A percentile compares a stretch with the other conserved stretches of the same genome.
Conservation (phyloP, 2,113 vertebrate species). For the Pomatorhinus ruficollis region DNA sequence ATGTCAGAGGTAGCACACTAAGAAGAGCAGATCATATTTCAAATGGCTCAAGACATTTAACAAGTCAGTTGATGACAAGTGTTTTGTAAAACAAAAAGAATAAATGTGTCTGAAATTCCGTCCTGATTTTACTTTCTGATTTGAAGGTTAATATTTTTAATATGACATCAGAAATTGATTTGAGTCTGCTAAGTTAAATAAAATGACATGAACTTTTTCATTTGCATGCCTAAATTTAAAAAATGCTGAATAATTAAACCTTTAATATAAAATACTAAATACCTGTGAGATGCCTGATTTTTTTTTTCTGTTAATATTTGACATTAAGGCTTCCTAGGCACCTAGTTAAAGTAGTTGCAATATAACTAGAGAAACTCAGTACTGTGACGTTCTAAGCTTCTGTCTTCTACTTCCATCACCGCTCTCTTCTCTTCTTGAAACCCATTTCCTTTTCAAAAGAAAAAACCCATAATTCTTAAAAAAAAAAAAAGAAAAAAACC, state of each 20-base stretch:
- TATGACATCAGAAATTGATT: not conserved
- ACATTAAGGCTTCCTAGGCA: not conserved
- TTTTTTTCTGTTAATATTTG: not conserved
- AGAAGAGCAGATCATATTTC: not conserved
- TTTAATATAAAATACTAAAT: not conserved
- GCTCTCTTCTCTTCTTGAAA: not conserved
- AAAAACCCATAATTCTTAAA: not conserved
- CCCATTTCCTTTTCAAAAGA: not conserved
- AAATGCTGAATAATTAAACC: not conserved
- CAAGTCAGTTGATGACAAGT: not conserved
- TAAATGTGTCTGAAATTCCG: not conserved
- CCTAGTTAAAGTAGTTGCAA: not conserved
- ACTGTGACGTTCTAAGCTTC: not conserved
- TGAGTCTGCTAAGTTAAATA: not conserved
- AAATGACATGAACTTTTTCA: not conserved
- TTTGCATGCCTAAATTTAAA: not conserved
- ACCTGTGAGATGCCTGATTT: fast-evolving
- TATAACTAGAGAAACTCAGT: not conserved
- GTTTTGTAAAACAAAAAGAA: not conserved
- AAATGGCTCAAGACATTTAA: not conserved
- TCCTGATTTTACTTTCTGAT: not conserved
- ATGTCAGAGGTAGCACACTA: not conserved
- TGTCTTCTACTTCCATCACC: not conserved
- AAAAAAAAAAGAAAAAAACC: not conserved
- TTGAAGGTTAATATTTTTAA: not conserved